phyloP scores from a whole-genome alignment of 2,113 vertebrate species.

The Nymphicus hollandicus region DNA sequence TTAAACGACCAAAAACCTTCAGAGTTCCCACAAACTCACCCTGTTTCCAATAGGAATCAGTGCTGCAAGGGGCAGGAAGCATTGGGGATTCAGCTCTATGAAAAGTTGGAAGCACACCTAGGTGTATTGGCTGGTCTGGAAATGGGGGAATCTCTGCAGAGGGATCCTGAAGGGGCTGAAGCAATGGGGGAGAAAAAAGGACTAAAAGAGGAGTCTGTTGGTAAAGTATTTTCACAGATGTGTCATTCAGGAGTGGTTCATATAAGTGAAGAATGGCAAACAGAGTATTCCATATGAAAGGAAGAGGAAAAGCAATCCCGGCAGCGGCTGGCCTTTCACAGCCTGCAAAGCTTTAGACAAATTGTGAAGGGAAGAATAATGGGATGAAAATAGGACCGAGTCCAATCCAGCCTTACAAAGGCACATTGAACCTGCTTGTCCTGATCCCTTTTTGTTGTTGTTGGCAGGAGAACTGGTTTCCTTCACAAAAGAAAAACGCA shows the following conservation, averaged over 20 bases:
- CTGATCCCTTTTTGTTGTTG: not conserved
- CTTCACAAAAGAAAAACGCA: not conserved
- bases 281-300: not conserved
- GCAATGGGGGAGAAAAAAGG: no score
- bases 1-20: not conserved
- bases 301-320: not conserved
- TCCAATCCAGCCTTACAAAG: not conserved
- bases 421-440: not conserved
- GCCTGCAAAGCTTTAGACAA: not conserved
- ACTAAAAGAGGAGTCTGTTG: not conserved
- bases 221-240: not conserved
- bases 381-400: not conserved
- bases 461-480: not conserved
- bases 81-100: not conserved
- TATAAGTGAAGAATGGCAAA: not conserved
- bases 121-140: not conserved
- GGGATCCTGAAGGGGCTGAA: not conserved
- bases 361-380: slow-evolving; percentile 7
- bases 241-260: not conserved
- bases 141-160: not conserved
- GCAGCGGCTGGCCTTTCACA: not conserved
- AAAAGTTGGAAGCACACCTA: not conserved
- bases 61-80: not conserved
- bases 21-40: no score
- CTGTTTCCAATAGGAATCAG: not conserved